Base-by-base conservation (phyloP, 2,888 invertebrate genomes). In the Melinaea marsaeus region DNA sequence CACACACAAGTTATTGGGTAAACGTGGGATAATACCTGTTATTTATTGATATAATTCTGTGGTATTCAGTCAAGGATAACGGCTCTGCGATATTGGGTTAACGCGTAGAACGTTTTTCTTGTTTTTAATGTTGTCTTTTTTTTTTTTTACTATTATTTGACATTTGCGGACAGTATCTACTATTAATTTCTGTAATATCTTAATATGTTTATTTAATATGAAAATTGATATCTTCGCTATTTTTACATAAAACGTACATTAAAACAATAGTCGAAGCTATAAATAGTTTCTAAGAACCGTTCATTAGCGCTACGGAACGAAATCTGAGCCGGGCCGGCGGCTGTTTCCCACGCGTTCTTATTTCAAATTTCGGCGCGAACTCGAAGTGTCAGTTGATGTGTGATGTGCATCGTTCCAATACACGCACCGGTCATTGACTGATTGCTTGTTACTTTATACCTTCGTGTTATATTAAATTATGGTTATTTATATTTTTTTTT, bases 351-450 rank as follows among this genome's bases (percentile, higher is more conserved):
- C 88, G 86, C 83, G 80, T 80, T 82, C 84, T 77, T 77, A 79
- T 82, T 86, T 86, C 75, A 73, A 84, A 85, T 83, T 88, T 85
- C 76, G 83, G 84, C 85, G 85, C 84, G 81, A 85, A 85, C 74
- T 73, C 72, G 74, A 75, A 66, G 76, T 79, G 81, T 79, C 81
- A 78, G 68, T 64, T 66, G 63, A 66, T 64, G 64, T 63, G 59
- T 42, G 57, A 58, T 45, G 57, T 61, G 63, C 58, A 58, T 55
- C 65, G 64, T 57, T 68, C 66, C 60, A 60, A 66, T 68, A 62
- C 69, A 68, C 64, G 70, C 70, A 67, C 62, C 68, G 61, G 68
- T 58, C 61, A 63, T 62, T 69, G 65, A 63, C 61, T 65, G 66
- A 69, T 66, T 63, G 63, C 55, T 60, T 61, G 42, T 42, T 42